Evolutionary conservation across 1,140 invertebrate genomes (phyloP).

Genomic region (Mesaphorura yosii): DNA sequence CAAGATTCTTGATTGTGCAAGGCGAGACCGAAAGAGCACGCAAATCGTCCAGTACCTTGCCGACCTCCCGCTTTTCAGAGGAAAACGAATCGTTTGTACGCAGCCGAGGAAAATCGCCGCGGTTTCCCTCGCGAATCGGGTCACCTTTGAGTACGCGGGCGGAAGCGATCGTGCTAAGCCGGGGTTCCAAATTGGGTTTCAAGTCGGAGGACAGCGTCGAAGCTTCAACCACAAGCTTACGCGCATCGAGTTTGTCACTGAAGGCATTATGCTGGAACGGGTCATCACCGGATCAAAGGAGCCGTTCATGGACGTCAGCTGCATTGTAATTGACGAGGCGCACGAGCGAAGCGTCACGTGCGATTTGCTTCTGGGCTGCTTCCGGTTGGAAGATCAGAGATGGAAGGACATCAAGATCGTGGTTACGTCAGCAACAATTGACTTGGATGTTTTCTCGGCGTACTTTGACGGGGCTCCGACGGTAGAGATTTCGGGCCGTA

Average conservation of each 20-base stretch:
- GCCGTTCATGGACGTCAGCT: constrained; percentile 47
- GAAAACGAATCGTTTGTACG: constrained; percentile 31
- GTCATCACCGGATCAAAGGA: constrained; percentile 43
- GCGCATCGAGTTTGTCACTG: constrained; percentile 28
- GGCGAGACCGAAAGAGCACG: constrained; percentile 36
- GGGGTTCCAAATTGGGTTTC: constrained; percentile 14
- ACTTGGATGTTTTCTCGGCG: constrained; percentile 54
- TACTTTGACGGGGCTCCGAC: constrained; percentile 51
- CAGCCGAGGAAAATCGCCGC: constrained; percentile 46
- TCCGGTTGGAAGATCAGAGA: constrained; percentile 40
- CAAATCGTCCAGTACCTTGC: constrained; percentile 20
- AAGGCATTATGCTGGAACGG: constrained; percentile 50
- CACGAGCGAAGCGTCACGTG: constrained; percentile 58
- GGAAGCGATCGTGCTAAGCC: constrained; percentile 4
- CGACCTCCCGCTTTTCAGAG: constrained; percentile 5
- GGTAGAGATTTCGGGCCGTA: constrained; percentile 42
- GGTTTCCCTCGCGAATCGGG: constrained; percentile 38
- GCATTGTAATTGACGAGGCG: constrained; percentile 65
- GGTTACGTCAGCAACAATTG: constrained; percentile 78
- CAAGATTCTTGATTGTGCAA: constrained; percentile 8
- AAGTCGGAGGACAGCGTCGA: neutral
- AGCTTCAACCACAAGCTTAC: constrained; percentile 12
- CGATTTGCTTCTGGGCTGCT: constrained; percentile 47
- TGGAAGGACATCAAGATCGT: constrained; percentile 53
- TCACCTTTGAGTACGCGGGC: constrained; percentile 1